Conservation (phyloP, 2,113 vertebrate species). For the Tyto alba region DNA sequence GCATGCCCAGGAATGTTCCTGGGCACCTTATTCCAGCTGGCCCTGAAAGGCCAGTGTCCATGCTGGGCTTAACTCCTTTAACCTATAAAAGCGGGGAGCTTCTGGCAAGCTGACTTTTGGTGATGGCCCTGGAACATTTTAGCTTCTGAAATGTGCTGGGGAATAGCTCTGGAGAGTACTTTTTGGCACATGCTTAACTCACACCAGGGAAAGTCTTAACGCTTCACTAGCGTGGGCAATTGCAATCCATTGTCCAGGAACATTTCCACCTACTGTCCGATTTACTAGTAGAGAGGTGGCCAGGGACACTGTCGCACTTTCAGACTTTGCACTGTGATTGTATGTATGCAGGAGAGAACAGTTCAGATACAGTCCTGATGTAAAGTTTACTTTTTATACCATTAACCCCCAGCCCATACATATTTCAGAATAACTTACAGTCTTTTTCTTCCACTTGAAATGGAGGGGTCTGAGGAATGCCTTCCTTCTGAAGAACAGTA, state of each 20-base stretch:
- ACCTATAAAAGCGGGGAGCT: not conserved
- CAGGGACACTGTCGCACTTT: not conserved
- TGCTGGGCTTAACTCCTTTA: not conserved
- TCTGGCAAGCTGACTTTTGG: not conserved
- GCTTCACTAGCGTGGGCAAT: not conserved
- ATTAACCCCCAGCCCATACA: rapidly evolving
- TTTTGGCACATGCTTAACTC: not conserved
- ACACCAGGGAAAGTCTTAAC: not conserved
- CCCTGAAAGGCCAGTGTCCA: not conserved
- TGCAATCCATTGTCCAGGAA: not conserved
- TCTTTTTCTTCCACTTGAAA: not conserved
- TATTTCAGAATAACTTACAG: not conserved
- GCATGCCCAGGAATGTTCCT: not conserved
- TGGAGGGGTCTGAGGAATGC: not conserved
- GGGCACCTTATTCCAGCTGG: not conserved
- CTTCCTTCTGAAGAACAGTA: not conserved
- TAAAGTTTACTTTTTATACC: not conserved
- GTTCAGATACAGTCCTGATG: not conserved
- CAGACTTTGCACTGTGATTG: not conserved
- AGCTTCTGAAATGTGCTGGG: not conserved
- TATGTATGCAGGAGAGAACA: not conserved
- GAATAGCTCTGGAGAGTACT: not conserved
- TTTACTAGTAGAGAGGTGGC: not conserved
- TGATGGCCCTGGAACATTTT: not conserved
- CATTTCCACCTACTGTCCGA: conserved; percentile 3